phyloP scores from a whole-genome alignment of 2,797 vertebrate species.

The Micromesistius poutassou region DNA sequence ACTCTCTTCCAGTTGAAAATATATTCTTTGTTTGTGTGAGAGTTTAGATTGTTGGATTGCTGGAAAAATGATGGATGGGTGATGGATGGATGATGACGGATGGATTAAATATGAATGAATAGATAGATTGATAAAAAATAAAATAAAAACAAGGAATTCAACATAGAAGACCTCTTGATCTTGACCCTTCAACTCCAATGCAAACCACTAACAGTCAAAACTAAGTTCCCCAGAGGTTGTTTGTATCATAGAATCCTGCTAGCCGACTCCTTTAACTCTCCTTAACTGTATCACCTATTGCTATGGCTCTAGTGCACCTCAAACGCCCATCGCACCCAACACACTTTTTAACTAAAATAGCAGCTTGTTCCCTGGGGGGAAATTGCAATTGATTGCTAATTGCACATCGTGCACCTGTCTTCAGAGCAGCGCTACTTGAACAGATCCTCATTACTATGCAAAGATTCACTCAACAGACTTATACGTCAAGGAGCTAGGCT shows the following conservation, averaged over 20 bases:
- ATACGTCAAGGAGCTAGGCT: not conserved
- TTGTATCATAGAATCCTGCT: not conserved
- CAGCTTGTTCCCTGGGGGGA: not conserved
- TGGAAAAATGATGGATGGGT: not conserved
- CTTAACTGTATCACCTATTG: not conserved
- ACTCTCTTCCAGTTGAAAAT: not conserved
- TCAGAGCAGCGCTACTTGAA: not conserved
- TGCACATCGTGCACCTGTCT: not conserved
- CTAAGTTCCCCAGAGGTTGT: not conserved
- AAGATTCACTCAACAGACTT: not conserved
- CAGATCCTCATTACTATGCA: not conserved
- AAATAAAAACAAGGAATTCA: not conserved
- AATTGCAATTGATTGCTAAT: constrained; percentile 5
- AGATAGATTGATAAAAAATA: not conserved
- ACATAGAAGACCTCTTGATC: not conserved
- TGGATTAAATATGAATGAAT: not conserved
- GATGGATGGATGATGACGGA: not conserved
- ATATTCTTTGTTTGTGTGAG: not conserved
- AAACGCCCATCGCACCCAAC: not conserved
- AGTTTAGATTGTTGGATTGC: not conserved
- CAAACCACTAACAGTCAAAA: not conserved
- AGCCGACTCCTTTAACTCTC: not conserved
- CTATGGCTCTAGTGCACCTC: not conserved
- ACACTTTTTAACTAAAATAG: not conserved
- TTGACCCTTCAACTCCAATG: not conserved